Evolutionary conservation across 1,140 invertebrate species (phyloP).

Genomic region (Cephus cinctus): DNA sequence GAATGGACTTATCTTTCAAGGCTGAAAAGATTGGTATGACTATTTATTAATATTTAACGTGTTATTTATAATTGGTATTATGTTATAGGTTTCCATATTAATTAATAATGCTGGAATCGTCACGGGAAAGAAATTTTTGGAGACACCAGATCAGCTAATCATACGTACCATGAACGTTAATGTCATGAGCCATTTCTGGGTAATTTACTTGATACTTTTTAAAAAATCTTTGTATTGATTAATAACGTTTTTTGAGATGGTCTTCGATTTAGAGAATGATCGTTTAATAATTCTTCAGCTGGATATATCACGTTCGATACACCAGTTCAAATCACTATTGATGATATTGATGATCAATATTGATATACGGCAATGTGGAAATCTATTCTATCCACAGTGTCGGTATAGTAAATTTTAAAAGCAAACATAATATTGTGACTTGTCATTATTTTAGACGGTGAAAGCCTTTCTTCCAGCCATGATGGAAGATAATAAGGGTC

Average conservation of each 20-base stretch:
- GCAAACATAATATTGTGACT: neutral
- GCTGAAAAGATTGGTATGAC: neutral
- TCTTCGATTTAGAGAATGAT: no score
- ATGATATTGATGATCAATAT: no score
- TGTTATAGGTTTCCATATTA: constrained; percentile 74
- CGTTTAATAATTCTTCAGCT: no score
- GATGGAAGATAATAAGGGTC: constrained; percentile 86
- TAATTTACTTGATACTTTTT: no score
- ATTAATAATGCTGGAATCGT: constrained; percentile 95
- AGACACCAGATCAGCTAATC: constrained; percentile 80
- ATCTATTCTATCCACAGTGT: neutral
- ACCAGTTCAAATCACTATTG: no score
- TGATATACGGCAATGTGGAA: no score
- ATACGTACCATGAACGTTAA: constrained; percentile 77
- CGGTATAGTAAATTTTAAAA: neutral
- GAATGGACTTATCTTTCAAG: neutral
- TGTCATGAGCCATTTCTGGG: constrained; percentile 77
- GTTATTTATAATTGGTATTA: constrained; percentile 2
- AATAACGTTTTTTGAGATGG: no score
- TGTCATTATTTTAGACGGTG: constrained; percentile 65
- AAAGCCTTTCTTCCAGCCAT: constrained; percentile 88
- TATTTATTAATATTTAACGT: no score
- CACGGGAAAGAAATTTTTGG: constrained; percentile 77
- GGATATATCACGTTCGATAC: no score
- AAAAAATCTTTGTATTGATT: no score